Evolutionary conservation across 2,888 invertebrate species (phyloP).

Genomic region (Homarus gammarus): DNA sequence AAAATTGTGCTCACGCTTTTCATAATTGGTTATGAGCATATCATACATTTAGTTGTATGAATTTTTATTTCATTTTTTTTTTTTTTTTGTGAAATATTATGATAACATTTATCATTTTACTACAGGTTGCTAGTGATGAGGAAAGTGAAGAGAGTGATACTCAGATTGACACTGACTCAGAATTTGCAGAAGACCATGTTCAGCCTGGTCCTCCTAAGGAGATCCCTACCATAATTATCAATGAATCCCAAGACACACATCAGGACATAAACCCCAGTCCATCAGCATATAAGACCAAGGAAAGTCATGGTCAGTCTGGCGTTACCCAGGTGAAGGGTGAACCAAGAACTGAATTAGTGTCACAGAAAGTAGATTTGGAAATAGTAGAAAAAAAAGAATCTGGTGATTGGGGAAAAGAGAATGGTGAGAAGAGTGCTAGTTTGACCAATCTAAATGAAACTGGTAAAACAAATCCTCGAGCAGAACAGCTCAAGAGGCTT

Average conservation of each 20-base stretch:
- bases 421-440: conserved; percentile 73
- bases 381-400: background rate
- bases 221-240: conserved; percentile 88
- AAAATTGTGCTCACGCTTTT: too few species aligned
- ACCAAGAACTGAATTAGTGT: conserved; percentile 22
- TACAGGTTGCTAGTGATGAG: conserved; percentile 74
- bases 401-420: conserved; percentile 43
- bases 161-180: conserved; percentile 95
- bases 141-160: conserved; percentile 88
- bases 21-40: too few species aligned
- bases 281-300: conserved; percentile 37
- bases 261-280: conserved; percentile 64
- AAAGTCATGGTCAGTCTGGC: background rate
- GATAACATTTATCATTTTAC: background rate
- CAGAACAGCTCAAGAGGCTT: conserved; percentile 80
- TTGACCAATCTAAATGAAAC: conserved; percentile 62
- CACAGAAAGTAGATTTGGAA: conserved; percentile 57
- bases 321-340: conserved; percentile 16
- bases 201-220: conserved; percentile 82
- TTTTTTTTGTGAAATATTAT: background rate
- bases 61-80: background rate
- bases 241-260: conserved; percentile 80
- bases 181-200: conserved; percentile 90
- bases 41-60: too few species aligned
- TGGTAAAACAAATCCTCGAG: conserved; percentile 37